Conservation (phyloP, 1,140 invertebrate genomes). For the Calephelis virginiensis region DNA sequence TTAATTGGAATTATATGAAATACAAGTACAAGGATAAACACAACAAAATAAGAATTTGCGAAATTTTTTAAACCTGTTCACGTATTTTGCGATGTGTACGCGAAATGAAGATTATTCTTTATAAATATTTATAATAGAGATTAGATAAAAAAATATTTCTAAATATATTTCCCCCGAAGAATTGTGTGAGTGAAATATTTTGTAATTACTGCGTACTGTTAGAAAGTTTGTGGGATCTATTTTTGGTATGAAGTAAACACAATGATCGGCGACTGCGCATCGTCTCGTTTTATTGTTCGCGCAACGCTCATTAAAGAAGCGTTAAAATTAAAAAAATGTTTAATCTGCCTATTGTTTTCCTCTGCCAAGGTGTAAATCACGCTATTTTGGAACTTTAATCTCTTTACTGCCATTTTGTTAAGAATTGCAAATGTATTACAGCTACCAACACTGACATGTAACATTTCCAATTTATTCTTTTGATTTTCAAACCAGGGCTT, state of each 20-base stretch:
- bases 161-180: neutral
- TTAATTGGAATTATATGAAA: too few relatives aligned
- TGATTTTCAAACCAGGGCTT: too few relatives aligned
- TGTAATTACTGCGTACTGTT: slow-evolving; percentile 6
- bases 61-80: too few relatives aligned
- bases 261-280: neutral
- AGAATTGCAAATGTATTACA: neutral
- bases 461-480: too few relatives aligned
- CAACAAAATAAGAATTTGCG: too few relatives aligned
- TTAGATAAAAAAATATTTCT: too few relatives aligned
- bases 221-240: slow-evolving; percentile 14
- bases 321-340: slow-evolving; percentile 14
- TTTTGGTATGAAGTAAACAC: slow-evolving; percentile 1
- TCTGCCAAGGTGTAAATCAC: slow-evolving; percentile 4
- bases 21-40: too few relatives aligned
- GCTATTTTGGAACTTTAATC: slow-evolving; percentile 1
- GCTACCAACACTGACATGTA: too few relatives aligned
- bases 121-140: too few relatives aligned
- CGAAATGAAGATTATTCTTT: too few relatives aligned
- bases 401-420: slow-evolving; percentile 4
- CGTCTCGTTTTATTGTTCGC: slow-evolving; percentile 7
- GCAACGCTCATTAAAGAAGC: slow-evolving; percentile 2
- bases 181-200: neutral
- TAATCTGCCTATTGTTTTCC: slow-evolving; percentile 5
- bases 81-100: too few relatives aligned